These are phyloP conservation scores for Sinosuthora webbiana DNA, from an alignment of 2,113 vertebrate species.

Conservation along the genomic window DNA sequence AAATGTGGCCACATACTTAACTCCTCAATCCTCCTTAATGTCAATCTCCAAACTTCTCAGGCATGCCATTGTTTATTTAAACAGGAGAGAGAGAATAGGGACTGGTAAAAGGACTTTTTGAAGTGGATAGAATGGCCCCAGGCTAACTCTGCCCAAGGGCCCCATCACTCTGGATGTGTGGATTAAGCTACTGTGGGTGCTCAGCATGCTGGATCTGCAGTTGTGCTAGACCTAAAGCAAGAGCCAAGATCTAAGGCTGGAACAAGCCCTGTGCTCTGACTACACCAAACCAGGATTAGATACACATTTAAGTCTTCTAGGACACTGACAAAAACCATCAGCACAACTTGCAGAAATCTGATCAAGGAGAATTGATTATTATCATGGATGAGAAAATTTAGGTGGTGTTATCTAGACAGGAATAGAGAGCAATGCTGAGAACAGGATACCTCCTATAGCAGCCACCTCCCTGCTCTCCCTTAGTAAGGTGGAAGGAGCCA, in stretches of 20 bases:
- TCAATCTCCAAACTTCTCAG: not conserved
- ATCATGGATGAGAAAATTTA: not conserved
- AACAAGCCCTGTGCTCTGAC: not conserved
- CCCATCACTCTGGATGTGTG: rapidly evolving
- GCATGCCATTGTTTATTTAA: not conserved
- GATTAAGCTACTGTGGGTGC: not conserved
- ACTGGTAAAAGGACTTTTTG: not conserved
- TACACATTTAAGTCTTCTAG: not conserved
- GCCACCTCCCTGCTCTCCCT: not conserved
- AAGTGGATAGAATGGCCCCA: not conserved
- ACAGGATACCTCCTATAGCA: not conserved
- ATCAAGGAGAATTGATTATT: not conserved
- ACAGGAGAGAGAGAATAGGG: not conserved
- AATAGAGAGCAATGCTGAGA: not conserved
- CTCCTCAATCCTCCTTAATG: not conserved
- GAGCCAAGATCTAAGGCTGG: not conserved
- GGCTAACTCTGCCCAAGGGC: not conserved
- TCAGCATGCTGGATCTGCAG: not conserved
- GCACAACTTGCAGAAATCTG: not conserved
- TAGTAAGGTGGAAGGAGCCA: not conserved
- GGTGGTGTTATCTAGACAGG: not conserved
- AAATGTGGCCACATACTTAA: not conserved
- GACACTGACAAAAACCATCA: not conserved
- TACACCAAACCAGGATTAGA: not conserved
- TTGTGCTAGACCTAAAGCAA: not conserved